Conservation (phyloP, 2,797 vertebrate species). For the Chaetophractus vellerosus region DNA sequence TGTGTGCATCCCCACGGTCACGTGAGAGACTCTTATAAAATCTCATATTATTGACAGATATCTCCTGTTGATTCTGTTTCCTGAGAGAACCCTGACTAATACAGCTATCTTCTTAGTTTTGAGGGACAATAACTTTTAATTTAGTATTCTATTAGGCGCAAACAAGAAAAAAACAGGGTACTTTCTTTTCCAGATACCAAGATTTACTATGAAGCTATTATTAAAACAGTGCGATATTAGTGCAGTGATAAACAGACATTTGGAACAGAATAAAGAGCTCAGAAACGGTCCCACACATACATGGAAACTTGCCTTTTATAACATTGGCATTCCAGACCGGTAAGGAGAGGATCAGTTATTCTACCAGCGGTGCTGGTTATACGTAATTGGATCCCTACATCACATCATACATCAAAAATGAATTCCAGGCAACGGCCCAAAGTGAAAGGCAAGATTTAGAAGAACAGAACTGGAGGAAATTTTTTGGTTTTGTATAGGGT, state of each 20-base stretch:
- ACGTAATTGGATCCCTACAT: background rate
- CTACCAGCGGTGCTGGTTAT: background rate
- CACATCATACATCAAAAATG: background rate
- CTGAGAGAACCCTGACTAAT: too few relatives aligned
- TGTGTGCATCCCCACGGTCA: too few relatives aligned
- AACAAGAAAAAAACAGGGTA: background rate
- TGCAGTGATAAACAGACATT: background rate
- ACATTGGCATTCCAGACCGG: too few relatives aligned
- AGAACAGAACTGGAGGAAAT: background rate
- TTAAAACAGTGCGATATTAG: background rate
- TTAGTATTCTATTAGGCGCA: background rate
- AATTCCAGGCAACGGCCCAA: constrained; percentile 1
- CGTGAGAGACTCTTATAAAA: too few relatives aligned
- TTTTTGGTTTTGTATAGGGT: background rate
- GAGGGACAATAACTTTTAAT: background rate
- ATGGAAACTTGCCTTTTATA: background rate
- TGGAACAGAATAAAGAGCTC: background rate
- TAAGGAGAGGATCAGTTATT: background rate
- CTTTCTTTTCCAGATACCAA: background rate
- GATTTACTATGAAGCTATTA: background rate
- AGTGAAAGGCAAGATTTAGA: background rate
- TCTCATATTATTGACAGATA: too few relatives aligned
- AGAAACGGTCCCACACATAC: background rate
- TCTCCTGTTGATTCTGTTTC: too few relatives aligned
- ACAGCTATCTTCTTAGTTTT: background rate